Evolutionary conservation across 1,140 invertebrate species (phyloP), one percentile per base, ranked within the genome.

Genomic region (Phymastichus coffea): DNA sequence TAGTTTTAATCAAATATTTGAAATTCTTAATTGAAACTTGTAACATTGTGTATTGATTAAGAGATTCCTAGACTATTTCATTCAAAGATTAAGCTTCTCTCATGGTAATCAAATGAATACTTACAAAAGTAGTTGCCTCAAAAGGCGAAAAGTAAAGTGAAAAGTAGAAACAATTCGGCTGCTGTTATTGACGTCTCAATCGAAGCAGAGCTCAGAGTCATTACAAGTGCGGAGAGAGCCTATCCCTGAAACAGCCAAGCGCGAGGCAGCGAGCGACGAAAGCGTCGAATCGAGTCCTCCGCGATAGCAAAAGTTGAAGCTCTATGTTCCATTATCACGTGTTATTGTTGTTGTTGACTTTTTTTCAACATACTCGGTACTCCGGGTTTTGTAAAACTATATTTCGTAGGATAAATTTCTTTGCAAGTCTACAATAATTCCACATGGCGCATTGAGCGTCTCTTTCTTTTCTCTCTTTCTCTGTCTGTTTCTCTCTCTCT

Each of bases 401-500:
- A n/a, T n/a, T n/a, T n/a, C n/a, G n/a, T n/a, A n/a, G n/a, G n/a
- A n/a, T n/a, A n/a, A n/a, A n/a, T n/a, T n/a, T n/a, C n/a, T n/a
- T n/a, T n/a, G n/a, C n/a, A n/a, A n/a, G n/a, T n/a, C n/a, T n/a
- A n/a, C n/a, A n/a, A n/a, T n/a, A n/a, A 44, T 47, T 26, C 57
- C 49, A 53, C 57, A 60, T 52, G 49, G 57, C 57, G 40, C 43
- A 60, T 60, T 47, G 28, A 46, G 48, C 57, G 57, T 53, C 41
- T 60, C 57, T 57, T 49, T 48, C 53, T 30, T 51, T 23, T 14
- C 15, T 60, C 43, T 51, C 33, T 14, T n/a, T 23, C 30, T 37
- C 35, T 19, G 14, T 47, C 15, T 10, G 20, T n/a, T 33, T 25
- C 53, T 46, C 40, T 48, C 25, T 48, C 35, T 28, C 46, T 37